These are phyloP conservation scores for Bugula neritina DNA, from an alignment of 2,888 invertebrate genomes.

Conservation along the genomic window DNA sequence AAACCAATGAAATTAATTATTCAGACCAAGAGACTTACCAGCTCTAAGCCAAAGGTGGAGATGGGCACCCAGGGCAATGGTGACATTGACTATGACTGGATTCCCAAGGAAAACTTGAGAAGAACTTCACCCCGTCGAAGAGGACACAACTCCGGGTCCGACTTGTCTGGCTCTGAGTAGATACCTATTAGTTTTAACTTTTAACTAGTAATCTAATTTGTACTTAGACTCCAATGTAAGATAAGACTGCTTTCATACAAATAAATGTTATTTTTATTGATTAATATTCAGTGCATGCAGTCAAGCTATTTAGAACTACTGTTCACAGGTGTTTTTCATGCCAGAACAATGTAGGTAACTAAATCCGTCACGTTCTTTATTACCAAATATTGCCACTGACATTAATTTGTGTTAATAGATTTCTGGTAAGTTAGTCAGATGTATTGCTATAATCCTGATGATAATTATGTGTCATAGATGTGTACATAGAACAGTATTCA, in stretches of 20 bases:
- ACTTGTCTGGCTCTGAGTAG: constrained; percentile 18
- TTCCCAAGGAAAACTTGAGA: constrained; percentile 70
- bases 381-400: neutral
- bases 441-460: neutral
- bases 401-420: neutral
- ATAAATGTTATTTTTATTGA: no score
- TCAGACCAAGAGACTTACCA: constrained; percentile 20
- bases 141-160: constrained; percentile 21
- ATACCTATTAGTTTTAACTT: neutral
- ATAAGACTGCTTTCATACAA: no score
- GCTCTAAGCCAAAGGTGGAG: constrained; percentile 59
- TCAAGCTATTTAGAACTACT: no score
- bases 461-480: neutral
- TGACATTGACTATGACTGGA: constrained; percentile 96
- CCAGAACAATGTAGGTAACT: no score
- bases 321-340: no score
- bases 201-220: neutral
- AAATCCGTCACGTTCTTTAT: neutral
- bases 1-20: no score
- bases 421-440: neutral
- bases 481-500: neutral
- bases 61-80: constrained; percentile 74
- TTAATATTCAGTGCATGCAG: no score
- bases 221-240: no score
- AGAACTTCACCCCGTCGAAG: constrained; percentile 6